phyloP scores from a whole-genome alignment of 2,888 invertebrate genomes.

The Molanna angustata region DNA sequence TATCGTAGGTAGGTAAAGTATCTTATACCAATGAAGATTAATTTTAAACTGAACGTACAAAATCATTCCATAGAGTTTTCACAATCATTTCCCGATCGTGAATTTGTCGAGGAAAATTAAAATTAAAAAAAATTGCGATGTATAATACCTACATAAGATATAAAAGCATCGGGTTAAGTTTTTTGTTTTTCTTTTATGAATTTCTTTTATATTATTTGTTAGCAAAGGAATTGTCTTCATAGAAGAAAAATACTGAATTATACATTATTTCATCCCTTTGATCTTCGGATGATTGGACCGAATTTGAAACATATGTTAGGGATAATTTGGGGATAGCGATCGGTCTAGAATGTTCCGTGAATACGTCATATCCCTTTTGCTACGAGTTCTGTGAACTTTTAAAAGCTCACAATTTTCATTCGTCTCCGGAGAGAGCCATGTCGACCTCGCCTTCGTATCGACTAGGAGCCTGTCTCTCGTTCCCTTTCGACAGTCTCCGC shows the following conservation, averaged over 20 bases:
- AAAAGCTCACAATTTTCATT: constrained; percentile 19
- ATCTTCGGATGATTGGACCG: neutral
- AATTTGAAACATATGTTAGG: neutral
- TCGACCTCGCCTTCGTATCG: constrained; percentile 46
- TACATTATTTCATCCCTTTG: neutral
- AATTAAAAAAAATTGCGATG: too few relatives aligned
- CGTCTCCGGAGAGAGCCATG: constrained; percentile 18
- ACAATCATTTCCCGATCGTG: too few relatives aligned
- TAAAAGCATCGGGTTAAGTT: too few relatives aligned
- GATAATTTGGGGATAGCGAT: constrained; percentile 5
- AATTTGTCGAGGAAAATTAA: too few relatives aligned
- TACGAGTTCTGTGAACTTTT: constrained; percentile 8
- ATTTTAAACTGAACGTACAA: too few relatives aligned
- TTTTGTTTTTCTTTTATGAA: too few relatives aligned
- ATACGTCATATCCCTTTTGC: neutral
- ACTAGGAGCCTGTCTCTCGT: constrained; percentile 54
- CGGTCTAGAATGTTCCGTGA: constrained; percentile 3
- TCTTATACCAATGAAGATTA: too few relatives aligned
- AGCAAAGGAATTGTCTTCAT: too few relatives aligned
- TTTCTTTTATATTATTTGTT: too few relatives aligned
- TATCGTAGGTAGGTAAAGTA: too few relatives aligned
- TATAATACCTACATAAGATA: too few relatives aligned
- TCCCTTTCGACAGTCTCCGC: constrained; percentile 36
- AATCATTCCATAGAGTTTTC: too few relatives aligned
- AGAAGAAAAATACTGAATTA: neutral